These are phyloP conservation scores for Leptothorax acervorum DNA, from an alignment of 2,888 invertebrate genomes.

Conservation along the genomic window DNA sequence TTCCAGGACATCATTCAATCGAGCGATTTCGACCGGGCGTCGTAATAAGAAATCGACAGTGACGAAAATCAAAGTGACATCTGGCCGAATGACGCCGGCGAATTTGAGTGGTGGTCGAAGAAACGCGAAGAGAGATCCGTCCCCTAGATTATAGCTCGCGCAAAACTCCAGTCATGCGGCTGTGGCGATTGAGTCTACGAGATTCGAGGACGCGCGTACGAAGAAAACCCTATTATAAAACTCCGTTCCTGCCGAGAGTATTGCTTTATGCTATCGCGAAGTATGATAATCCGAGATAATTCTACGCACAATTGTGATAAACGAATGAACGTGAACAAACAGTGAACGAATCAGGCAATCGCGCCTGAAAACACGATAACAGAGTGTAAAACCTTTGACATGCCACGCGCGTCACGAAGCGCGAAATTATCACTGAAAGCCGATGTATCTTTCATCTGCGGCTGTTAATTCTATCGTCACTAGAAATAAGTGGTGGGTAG, in stretches of 20 bases:
- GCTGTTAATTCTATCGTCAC: background rate
- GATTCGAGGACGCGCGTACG: slow-evolving; percentile 61
- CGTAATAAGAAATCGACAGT: slow-evolving; percentile 63
- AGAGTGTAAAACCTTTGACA: background rate
- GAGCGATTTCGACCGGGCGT: slow-evolving; percentile 49
- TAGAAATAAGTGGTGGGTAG: background rate
- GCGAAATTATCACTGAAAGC: background rate
- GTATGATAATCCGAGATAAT: background rate
- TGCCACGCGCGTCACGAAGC: background rate
- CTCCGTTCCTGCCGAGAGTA: background rate
- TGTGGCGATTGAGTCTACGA: slow-evolving; percentile 50
- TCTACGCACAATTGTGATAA: background rate
- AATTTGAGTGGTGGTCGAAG: background rate
- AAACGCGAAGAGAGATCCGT: slow-evolving; percentile 38
- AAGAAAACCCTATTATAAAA: slow-evolving; percentile 37
- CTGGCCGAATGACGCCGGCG: slow-evolving; percentile 4
- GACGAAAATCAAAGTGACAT: slow-evolving; percentile 53
- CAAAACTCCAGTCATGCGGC: slow-evolving; percentile 31
- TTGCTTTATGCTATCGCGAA: background rate
- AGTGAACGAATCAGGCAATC: background rate
- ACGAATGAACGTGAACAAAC: background rate
- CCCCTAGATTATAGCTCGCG: slow-evolving; percentile 12
- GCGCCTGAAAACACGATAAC: background rate
- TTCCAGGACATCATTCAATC: slow-evolving; percentile 48
- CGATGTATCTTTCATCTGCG: background rate